Base-by-base conservation (phyloP, 2,797 vertebrate species). In the Lycodopsis pacificus region DNA sequence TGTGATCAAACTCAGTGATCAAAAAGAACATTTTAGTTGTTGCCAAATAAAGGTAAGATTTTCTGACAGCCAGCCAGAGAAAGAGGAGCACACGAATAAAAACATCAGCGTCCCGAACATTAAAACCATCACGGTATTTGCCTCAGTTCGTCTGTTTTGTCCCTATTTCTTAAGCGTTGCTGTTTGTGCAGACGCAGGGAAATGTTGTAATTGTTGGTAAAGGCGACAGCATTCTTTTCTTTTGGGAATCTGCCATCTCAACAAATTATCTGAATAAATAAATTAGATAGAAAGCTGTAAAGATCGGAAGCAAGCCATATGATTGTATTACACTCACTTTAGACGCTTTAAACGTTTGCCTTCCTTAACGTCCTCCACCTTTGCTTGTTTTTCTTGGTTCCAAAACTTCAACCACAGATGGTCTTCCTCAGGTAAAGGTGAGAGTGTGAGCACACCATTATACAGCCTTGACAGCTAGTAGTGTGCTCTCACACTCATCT, bases 61-160 rank as follows among this genome's bases (percentile, higher is more conserved):
- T 72, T 49, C 32, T 84, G 65, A 80, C 80, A 80, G 71, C 56
- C 25, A 63, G 65, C 65, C 34, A 65, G 61, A 74, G 62, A 66
- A 79, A 86, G 46, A 42, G 14, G 72, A 83, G 72, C 69, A 49
- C 46, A 61, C 68, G 63, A 79, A 73, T 59, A 76, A 75, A 14
- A 77, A 72, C 38, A 54, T 74, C 77, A 54, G 48, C 54, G 6
- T 62, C 58, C 36, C 49, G 10, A 77, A 82, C 71, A n/a, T 54
- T 34, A n/a, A 82, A 77, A 27, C 7, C 14, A 34, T 22, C 42
- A 20, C 25, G 48, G 40, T 14, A 4, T 32, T 32, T 62, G 59
- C 15, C 64, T 36, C 54, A 51, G 58, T 67, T 49, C n/a, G 42
- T 69, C 38, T 71, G 22, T 36, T 79, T 65, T 79, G 32, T 65